These are phyloP conservation scores for Zelleria hepariella DNA, from an alignment of 2,888 invertebrate genomes.

Conservation along the genomic window DNA sequence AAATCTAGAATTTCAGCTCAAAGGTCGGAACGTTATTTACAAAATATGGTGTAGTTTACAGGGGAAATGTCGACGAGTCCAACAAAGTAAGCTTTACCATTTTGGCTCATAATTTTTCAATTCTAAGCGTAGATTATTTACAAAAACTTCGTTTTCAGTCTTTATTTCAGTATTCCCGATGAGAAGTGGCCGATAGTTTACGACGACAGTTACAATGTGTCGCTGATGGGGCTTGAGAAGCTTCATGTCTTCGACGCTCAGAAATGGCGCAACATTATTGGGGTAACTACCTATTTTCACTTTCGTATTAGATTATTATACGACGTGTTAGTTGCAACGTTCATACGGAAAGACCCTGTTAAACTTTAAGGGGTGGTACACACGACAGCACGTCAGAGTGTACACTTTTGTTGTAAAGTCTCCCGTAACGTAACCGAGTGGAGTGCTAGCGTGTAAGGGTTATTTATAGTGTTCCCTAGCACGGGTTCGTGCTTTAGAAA, in stretches of 20 bases:
- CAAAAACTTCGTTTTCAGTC: constrained; percentile 23
- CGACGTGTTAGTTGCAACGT: too few species aligned
- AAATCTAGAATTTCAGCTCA: neutral
- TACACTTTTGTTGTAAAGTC: too few species aligned
- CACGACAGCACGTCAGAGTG: too few species aligned
- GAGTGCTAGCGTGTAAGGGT: too few species aligned
- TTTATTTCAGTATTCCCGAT: constrained; percentile 68
- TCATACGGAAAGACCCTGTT: too few species aligned
- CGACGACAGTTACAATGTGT: constrained; percentile 83
- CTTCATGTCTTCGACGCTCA: constrained; percentile 90
- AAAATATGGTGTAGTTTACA: neutral
- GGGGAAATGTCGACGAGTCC: neutral
- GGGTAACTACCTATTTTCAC: constrained; percentile 68
- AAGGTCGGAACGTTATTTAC: neutral
- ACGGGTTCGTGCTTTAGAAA: too few species aligned
- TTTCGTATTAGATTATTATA: too few species aligned
- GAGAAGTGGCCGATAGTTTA: constrained; percentile 86
- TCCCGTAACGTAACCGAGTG: too few species aligned
- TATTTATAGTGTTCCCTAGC: too few species aligned
- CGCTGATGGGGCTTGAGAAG: constrained; percentile 84
- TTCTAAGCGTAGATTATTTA: neutral
- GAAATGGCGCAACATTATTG: constrained; percentile 86
- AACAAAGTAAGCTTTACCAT: neutral
- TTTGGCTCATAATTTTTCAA: neutral
- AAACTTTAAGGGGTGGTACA: too few species aligned